These are phyloP conservation scores for Sarcophaga variegata DNA, from an alignment of 2,888 invertebrate genomes.

Conservation along the genomic window DNA sequence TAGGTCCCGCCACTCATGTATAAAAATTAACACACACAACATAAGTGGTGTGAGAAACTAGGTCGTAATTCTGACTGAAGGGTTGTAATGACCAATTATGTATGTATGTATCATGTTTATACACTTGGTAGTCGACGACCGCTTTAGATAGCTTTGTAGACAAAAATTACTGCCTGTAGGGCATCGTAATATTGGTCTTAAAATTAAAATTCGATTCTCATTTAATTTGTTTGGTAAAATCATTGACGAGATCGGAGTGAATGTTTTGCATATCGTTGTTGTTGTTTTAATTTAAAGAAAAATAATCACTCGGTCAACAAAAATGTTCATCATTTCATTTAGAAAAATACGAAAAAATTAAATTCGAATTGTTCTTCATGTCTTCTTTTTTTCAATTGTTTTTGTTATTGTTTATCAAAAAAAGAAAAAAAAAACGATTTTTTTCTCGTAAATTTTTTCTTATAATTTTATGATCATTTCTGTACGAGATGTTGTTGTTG, in stretches of 20 bases:
- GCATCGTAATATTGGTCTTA: not conserved
- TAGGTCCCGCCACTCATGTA: no score
- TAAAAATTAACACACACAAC: no score
- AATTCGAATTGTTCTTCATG: constrained; percentile 33
- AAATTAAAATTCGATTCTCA: constrained; percentile 16
- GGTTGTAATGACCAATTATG: no score
- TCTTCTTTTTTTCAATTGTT: constrained; percentile 47
- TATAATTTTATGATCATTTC: constrained; percentile 12
- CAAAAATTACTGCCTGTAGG: not conserved
- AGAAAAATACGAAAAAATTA: no score
- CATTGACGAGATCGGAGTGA: constrained; percentile 60
- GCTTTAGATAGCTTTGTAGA: not conserved
- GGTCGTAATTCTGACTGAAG: no score
- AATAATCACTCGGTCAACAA: constrained; percentile 68
- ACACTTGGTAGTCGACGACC: not conserved
- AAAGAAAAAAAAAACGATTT: constrained; percentile 27
- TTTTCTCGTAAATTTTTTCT: constrained; percentile 31
- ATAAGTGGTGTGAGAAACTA: no score
- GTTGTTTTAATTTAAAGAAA: constrained; percentile 71
- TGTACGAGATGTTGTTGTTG: not conserved
- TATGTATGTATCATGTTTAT: not conserved
- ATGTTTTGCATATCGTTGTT: constrained; percentile 48
- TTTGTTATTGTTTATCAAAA: constrained; percentile 59
- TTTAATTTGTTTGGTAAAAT: constrained; percentile 70
- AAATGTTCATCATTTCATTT: constrained; percentile 56